These are phyloP conservation scores for Flabesymbios commensalis DNA, from an alignment of 2,888 invertebrate species.

Conservation along the genomic window DNA sequence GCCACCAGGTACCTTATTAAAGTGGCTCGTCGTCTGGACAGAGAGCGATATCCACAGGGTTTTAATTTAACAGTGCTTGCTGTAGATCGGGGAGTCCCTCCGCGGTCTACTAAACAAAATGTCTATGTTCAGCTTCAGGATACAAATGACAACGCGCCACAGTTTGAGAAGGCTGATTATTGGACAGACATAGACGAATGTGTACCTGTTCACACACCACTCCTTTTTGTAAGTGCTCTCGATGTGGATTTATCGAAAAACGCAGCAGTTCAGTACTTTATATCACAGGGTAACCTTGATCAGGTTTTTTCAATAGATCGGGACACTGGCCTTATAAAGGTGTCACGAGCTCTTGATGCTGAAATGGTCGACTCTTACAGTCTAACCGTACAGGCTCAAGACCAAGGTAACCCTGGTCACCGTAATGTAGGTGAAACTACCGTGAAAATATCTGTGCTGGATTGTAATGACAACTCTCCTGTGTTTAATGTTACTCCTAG, in stretches of 20 bases:
- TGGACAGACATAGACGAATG: constrained; percentile 86
- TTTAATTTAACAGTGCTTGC: constrained; percentile 88
- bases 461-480: constrained; percentile 94
- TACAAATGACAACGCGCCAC: constrained; percentile 83
- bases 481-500: constrained; percentile 69
- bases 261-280: constrained; percentile 82
- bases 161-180: constrained; percentile 73
- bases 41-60: constrained; percentile 78
- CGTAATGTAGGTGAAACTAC: constrained; percentile 77
- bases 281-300: constrained; percentile 79
- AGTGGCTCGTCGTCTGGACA: constrained; percentile 75
- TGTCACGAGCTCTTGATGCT: constrained; percentile 80
- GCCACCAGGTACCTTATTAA: constrained; percentile 69
- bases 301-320: constrained; percentile 85
- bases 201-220: constrained; percentile 84
- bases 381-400: constrained; percentile 44
- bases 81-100: constrained; percentile 73
- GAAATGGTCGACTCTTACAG: constrained; percentile 75
- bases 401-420: constrained; percentile 74
- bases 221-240: constrained; percentile 82
- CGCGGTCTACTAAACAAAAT: constrained; percentile 56
- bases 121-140: constrained; percentile 82
- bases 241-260: constrained; percentile 84
- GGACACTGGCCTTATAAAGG: constrained; percentile 86
- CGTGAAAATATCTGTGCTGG: constrained; percentile 83